Base-by-base conservation (phyloP, 2,888 invertebrate species). In the Tetragnatha montana region DNA sequence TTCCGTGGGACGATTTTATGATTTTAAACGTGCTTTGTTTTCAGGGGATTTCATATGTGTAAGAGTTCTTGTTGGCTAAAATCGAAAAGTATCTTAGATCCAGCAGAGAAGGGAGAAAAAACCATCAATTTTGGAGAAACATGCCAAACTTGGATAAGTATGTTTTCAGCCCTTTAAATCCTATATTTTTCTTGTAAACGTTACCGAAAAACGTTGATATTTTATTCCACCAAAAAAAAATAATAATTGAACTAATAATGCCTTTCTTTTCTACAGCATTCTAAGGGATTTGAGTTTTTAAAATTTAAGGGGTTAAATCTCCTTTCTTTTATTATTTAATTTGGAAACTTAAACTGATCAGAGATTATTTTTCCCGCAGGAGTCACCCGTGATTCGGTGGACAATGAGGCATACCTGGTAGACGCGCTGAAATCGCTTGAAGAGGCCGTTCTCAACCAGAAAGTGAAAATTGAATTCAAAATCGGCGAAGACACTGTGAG, bases 1-100 rank as follows among this genome's bases (percentile, higher is more conserved):
- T 35, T 35, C 35, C 4, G 4, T 1, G 35, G 35, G 35, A 2
- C 35, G 4, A 2, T 35, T 35, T 35, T 35, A 35, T 2, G 4
- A 4, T 4, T 35, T 35, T 35, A 35, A 35, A 35, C 4, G 35
- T 1, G 35, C 35, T 35, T 35, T 35, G 35, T 49, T 87, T 84
- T 47, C 21, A 89, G 89, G 17, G 89, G 89, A 17, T 89, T 89
- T 51, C 85, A 81, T 21, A 76, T 60, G 50, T 89, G 89, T 73
- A 73, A 81, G 0, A 14, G 76, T 8, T 70, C 51, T 19, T 89
- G 89, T 68, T 81, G 81, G n/a, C n/a, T 89, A 8, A 85, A 85
- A 81, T 85, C 85, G 8, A 81, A 69, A 51, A 81, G 76, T 19
- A 47, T 81, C 60, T 22, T 89, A 21, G 81, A 85, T 8, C 81